phyloP scores from a whole-genome alignment of 2,888 invertebrate species.

The Anthrax anthrax region DNA sequence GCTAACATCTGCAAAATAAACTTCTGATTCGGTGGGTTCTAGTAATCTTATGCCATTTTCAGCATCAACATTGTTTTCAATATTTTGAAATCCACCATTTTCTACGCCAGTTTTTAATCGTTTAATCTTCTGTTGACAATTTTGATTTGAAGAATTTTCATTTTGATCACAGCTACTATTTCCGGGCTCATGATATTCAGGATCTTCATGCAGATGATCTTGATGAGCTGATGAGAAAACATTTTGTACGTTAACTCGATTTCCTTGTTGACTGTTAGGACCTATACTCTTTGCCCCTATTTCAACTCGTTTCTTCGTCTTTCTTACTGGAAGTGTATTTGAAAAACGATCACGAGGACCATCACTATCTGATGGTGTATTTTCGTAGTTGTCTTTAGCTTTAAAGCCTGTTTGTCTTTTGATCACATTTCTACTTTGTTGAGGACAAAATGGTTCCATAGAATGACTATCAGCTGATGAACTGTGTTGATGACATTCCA shows the following conservation, averaged over 20 bases:
- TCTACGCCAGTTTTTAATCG: constrained; percentile 46
- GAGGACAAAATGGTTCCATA: constrained; percentile 17
- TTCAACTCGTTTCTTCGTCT: constrained; percentile 40
- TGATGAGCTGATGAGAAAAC: constrained; percentile 19
- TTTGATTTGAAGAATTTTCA: constrained; percentile 17
- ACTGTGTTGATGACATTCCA: constrained; percentile 17
- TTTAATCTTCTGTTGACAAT: constrained; percentile 14
- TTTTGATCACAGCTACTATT: constrained; percentile 17
- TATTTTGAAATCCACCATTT: constrained; percentile 61
- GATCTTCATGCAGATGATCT: constrained; percentile 14
- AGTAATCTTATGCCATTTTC: constrained; percentile 17
- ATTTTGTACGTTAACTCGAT: constrained; percentile 37
- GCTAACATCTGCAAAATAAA: constrained; percentile 75
- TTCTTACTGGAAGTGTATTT: constrained; percentile 41
- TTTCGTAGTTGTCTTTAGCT: constrained; percentile 40
- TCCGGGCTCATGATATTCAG: constrained; percentile 28
- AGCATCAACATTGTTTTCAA: constrained; percentile 34
- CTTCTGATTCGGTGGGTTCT: constrained; percentile 62
- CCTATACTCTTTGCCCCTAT: constrained; percentile 35
- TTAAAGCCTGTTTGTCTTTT: constrained; percentile 25
- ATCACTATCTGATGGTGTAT: constrained; percentile 38
- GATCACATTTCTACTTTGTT: constrained; percentile 20
- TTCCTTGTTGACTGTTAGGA: constrained; percentile 19
- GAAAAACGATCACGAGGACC: constrained; percentile 34
- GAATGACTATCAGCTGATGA: constrained; percentile 18